Evolutionary conservation across 2,888 invertebrate genomes (phyloP).

Genomic region (Caenorhabditis uteleia): DNA sequence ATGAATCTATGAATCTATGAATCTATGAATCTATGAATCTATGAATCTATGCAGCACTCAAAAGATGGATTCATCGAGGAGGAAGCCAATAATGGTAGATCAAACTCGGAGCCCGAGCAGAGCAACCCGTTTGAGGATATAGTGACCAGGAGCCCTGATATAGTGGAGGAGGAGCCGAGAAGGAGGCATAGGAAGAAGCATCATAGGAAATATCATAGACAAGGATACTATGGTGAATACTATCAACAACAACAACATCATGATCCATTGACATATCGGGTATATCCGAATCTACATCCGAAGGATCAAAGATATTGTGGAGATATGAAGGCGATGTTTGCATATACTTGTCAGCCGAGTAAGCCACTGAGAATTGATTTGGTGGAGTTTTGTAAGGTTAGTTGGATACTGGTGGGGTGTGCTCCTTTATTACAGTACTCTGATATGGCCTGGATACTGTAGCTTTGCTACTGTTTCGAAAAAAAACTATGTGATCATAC

Average conservation of each 20-base stretch:
- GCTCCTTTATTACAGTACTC: not conserved
- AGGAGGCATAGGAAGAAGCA: slow-evolving; percentile 12
- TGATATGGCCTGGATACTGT: no score
- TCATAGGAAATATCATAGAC: slow-evolving; percentile 16
- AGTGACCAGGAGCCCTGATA: slow-evolving; percentile 7
- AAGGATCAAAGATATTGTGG: slow-evolving; percentile 49
- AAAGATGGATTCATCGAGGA: slow-evolving; percentile 35
- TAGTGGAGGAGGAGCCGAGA: not conserved
- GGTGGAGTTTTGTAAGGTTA: slow-evolving; percentile 64
- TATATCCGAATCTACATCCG: slow-evolving; percentile 47
- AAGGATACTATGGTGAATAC: slow-evolving; percentile 13
- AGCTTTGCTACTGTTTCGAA: no score
- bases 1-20: no score
- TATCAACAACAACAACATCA: slow-evolving; percentile 17
- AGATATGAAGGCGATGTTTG: slow-evolving; percentile 55
- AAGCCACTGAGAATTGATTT: slow-evolving; percentile 61
- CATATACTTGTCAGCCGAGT: slow-evolving; percentile 60
- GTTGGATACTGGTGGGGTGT: not conserved
- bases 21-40: not conserved
- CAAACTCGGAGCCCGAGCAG: slow-evolving; percentile 1
- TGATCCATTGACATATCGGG: slow-evolving; percentile 19
- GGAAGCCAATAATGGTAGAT: slow-evolving; percentile 19
- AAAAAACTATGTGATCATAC: no score
- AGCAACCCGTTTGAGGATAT: slow-evolving; percentile 25
- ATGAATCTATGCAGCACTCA: slow-evolving; percentile 20